Percentiles rank a stretch among this genome's conserved stretches.
Evolutionary conservation across 2,888 invertebrate genomes (phyloP).

Genomic region (Agonum fuliginosum): DNA sequence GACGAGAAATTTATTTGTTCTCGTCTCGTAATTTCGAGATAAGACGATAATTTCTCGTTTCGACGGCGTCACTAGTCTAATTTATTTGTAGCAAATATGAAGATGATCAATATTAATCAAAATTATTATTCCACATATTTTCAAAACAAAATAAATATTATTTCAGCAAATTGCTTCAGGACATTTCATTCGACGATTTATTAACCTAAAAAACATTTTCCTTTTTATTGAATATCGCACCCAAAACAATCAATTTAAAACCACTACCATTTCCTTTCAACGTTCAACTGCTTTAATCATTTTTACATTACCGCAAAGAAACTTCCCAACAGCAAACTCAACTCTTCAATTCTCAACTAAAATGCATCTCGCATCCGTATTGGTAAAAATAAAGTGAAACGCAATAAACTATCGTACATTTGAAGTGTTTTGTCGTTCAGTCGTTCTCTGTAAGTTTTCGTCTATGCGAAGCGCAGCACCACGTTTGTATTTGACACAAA

Average conservation of each 20-base stretch:
- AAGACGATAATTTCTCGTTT: too few species aligned
- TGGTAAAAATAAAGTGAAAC: slow-evolving; percentile 10
- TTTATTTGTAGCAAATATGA: too few species aligned
- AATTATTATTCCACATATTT: not conserved
- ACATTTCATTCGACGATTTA: not conserved
- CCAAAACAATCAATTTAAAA: slow-evolving; percentile 16
- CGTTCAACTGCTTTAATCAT: slow-evolving; percentile 5
- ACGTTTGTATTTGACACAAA: slow-evolving; percentile 29
- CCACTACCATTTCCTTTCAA: not conserved
- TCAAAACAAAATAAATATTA: not conserved
- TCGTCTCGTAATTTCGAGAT: too few species aligned
- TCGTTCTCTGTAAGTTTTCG: not conserved
- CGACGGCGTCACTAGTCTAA: too few species aligned
- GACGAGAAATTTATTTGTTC: too few species aligned
- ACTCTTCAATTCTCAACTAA: too few species aligned
- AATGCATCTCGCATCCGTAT: not conserved
- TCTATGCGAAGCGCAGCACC: not conserved
- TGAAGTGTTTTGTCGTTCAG: too few species aligned
- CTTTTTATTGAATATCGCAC: too few species aligned
- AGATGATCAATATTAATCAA: too few species aligned
- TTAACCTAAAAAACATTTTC: not conserved
- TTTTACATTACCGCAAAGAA: slow-evolving; percentile 7
- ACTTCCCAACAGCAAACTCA: not conserved
- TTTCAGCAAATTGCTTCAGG: not conserved
- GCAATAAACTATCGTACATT: slow-evolving; percentile 8